Evolutionary conservation across 2,888 invertebrate genomes (phyloP).

Genomic region (Zygogramma bicolorata): DNA sequence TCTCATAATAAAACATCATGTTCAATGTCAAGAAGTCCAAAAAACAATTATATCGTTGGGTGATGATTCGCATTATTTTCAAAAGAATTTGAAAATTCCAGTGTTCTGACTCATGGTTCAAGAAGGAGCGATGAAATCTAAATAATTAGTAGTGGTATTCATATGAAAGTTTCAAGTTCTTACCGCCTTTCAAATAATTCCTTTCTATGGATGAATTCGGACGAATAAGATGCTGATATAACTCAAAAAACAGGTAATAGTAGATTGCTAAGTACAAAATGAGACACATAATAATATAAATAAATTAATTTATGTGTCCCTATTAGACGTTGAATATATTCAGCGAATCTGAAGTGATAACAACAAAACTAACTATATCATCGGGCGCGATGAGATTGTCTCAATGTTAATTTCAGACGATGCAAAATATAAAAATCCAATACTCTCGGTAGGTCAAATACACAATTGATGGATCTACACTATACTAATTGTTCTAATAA

Average conservation of each 20-base stretch:
- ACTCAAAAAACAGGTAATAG: neutral
- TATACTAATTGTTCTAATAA: constrained; percentile 57
- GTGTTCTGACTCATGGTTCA: no score
- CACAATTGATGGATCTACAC: constrained; percentile 56
- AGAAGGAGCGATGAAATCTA: no score
- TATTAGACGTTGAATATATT: neutral
- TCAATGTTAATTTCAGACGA: constrained; percentile 37
- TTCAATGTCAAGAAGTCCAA: no score
- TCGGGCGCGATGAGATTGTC: constrained; percentile 41
- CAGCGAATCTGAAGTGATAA: neutral
- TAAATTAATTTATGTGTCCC: neutral
- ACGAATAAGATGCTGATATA: neutral
- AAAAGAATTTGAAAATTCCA: no score
- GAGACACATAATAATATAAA: neutral
- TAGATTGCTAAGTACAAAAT: neutral
- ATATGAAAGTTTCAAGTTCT: neutral
- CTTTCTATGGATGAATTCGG: neutral
- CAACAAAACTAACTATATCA: neutral
- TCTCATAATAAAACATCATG: no score
- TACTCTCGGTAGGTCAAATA: constrained; percentile 51
- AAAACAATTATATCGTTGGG: no score
- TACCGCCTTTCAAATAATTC: neutral
- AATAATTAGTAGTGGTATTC: no score
- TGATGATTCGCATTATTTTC: no score
- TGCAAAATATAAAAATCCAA: constrained; percentile 27